These are phyloP conservation scores for Callaeas wilsoni DNA, from an alignment of 2,113 vertebrate species.

Conservation along the genomic window DNA sequence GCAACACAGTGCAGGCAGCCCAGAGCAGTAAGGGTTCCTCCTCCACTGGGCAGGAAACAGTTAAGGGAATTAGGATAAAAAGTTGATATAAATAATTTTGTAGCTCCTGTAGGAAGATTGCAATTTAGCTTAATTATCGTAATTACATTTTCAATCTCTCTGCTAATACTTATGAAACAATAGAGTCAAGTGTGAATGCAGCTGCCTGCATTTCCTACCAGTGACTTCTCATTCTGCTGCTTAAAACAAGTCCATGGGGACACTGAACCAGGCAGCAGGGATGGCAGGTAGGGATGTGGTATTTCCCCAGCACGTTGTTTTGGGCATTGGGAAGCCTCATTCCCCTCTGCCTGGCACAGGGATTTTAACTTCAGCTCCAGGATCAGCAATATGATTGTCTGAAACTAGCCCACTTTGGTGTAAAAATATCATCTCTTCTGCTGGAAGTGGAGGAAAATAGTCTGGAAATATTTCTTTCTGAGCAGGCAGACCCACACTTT, in stretches of 20 bases:
- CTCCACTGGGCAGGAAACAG: not conserved
- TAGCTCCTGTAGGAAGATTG: constrained; percentile 30
- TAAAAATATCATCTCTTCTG: not conserved
- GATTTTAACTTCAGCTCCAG: not conserved
- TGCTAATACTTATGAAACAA: constrained; percentile 9
- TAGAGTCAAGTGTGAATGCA: not conserved
- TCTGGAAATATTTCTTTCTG: not conserved
- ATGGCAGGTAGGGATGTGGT: accelerated
- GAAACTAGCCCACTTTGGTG: not conserved
- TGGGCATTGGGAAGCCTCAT: not conserved
- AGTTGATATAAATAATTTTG: constrained; percentile 22
- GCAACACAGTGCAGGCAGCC: not conserved
- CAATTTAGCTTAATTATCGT: constrained; percentile 24
- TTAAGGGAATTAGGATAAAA: constrained; percentile 18
- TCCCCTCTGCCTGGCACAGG: not conserved
- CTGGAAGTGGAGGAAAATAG: not conserved
- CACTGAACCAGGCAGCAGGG: not conserved
- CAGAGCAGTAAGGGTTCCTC: not conserved
- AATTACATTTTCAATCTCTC: constrained; percentile 41
- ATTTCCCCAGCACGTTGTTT: not conserved
- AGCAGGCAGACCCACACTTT: not conserved
- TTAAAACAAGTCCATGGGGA: not conserved
- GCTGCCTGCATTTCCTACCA: not conserved
- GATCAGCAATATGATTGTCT: not conserved
- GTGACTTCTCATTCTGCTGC: not conserved